Base-by-base conservation (phyloP, 2,113 vertebrate species). In the Ciconia boyciana region DNA sequence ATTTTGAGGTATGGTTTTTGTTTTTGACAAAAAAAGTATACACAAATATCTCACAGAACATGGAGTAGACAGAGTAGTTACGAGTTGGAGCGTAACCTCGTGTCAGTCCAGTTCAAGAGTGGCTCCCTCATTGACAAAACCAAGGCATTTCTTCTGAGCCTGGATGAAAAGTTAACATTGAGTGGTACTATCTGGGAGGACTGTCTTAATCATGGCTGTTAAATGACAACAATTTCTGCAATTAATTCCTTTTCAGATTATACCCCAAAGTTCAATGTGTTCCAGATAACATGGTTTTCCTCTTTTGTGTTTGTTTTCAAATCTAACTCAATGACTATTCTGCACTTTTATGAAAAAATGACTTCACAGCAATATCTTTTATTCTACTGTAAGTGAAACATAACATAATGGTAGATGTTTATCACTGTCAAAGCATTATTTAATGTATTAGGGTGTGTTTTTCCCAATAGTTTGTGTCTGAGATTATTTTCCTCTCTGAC, bases 401-500 rank as follows among this genome's bases (percentile, higher is more conserved):
- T 83, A 83, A 52, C 34, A 66, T 89, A 60, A 70, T 81, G 34
- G 72, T 85, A 0, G 0, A 79, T 81, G 46, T 65, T 65, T 66
- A 25, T 91, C 49, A 74, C 58, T 84, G 72, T 41, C 43, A 60
- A 61, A 79, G 18, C 13, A 29, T 94, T 96, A 79, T 89, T 94
- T 66, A 72, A 78, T 93, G 44, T 89, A 26, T 74, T 87, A 91
- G 43, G 49, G 15, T 4, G 0, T 11, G 16, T 77, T 92, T 87
- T 66, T 41, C 57, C 29, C 66, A 46, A 72, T 44, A 34, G 13
- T 57, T 92, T 31, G 11, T 75, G 66, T 70, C 65, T 49, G 44
- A 92, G 18, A 72, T 89, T 51, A 32, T 85, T 94, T 93, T 94
- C 8, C 39, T 94, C 55, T 83, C 79, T 78, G 83, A 57, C 74